phyloP scores from a whole-genome alignment of 2,113 vertebrate species.

The Melanotaenia duboulayi region DNA sequence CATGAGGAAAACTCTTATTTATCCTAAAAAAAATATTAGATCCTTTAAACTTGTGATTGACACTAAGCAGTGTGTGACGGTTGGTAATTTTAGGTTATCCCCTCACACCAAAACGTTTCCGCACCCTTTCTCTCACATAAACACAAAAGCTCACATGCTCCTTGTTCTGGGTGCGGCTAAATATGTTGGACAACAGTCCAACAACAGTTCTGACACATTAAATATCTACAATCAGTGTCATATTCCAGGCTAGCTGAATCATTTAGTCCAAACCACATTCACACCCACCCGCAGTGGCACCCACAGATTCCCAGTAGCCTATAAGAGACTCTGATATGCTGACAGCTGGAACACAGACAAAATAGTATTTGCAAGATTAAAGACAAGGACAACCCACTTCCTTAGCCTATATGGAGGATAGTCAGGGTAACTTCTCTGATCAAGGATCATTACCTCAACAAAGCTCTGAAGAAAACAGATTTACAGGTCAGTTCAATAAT shows the following conservation, averaged over 20 bases:
- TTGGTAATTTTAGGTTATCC: slow-evolving; percentile 62
- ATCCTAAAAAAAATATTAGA: background rate
- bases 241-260: slow-evolving; percentile 39
- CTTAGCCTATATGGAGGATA: slow-evolving; percentile 82
- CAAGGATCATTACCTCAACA: slow-evolving; percentile 79
- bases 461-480: slow-evolving; percentile 70
- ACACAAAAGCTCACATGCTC: slow-evolving; percentile 38
- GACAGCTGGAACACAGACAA: slow-evolving; percentile 10
- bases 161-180: slow-evolving; percentile 39
- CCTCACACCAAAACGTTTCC: slow-evolving; percentile 30
- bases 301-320: slow-evolving; percentile 17
- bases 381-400: slow-evolving; percentile 16
- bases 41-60: background rate
- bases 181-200: slow-evolving; percentile 34
- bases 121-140: slow-evolving; percentile 58
- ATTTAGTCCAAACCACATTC: slow-evolving; percentile 13
- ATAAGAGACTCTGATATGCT: slow-evolving; percentile 43
- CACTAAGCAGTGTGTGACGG: background rate
- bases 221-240: slow-evolving; percentile 52
- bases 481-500: slow-evolving; percentile 76
- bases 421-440: slow-evolving; percentile 72
- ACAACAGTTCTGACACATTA: slow-evolving; percentile 37
- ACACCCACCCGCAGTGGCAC: slow-evolving; percentile 10
- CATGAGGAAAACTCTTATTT: background rate
- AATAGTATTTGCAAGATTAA: background rate